A percentile compares a stretch with the other conserved stretches of the same genome.
Evolutionary conservation across 1,140 invertebrate genomes (phyloP).

Genomic region (Pollicipes pollicipes): DNA sequence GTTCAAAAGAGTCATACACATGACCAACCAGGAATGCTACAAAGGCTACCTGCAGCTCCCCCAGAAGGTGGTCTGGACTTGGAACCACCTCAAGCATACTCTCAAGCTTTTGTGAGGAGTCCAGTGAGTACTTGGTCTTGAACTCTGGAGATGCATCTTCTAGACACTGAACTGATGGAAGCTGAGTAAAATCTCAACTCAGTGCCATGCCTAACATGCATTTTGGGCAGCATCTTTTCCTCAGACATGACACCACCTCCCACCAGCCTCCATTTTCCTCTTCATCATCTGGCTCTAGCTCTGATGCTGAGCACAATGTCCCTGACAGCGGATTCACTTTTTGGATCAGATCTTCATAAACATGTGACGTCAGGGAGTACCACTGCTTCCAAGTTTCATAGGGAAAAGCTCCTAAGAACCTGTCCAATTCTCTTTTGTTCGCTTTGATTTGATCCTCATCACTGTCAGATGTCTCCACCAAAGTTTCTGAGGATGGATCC

Average conservation of each 20-base stretch:
- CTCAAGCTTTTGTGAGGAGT: not conserved
- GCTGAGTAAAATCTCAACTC: not conserved
- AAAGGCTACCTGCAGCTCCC: constrained; percentile 83
- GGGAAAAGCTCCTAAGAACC: not conserved
- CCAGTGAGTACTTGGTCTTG: not conserved
- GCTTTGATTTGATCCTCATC: not conserved
- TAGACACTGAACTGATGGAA: not conserved
- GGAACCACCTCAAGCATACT: constrained; percentile 6
- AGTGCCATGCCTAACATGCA: not conserved
- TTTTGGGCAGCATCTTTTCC: not conserved
- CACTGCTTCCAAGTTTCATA: not conserved
- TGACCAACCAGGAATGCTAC: constrained; percentile 83
- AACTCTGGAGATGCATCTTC: not conserved
- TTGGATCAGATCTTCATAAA: not conserved
- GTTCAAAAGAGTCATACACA: constrained; percentile 84
- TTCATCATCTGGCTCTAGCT: not conserved
- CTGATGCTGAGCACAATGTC: not conserved
- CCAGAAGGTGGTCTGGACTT: constrained; percentile 45
- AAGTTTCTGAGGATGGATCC: constrained; percentile 45
- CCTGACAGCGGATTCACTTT: not conserved
- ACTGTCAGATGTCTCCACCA: constrained; percentile 10
- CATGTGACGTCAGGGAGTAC: not conserved
- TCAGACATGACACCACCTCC: not conserved
- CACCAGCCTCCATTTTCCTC: not conserved
- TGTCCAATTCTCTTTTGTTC: not conserved